Conservation (phyloP, 2,888 invertebrate genomes). For the Synanthedon myopaeformis region DNA sequence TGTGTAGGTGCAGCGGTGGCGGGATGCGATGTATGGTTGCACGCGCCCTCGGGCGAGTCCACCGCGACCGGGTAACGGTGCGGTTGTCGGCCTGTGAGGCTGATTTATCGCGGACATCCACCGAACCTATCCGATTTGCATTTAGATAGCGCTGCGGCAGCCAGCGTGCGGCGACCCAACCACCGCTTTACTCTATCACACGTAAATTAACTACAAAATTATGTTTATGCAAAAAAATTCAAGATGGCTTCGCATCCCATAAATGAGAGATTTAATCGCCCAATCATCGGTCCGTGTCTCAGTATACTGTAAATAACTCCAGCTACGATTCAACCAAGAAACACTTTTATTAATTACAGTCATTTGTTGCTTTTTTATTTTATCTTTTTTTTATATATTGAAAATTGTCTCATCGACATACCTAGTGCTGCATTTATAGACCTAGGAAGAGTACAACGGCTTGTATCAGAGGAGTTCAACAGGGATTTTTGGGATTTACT, state of each 20-base stretch:
- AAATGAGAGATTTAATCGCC: conserved; percentile 43
- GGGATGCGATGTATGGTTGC: conserved; percentile 14
- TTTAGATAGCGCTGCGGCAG: conserved; percentile 54
- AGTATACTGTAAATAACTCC: conserved; percentile 22
- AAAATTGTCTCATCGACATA: too few relatives aligned
- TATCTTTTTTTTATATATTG: too few relatives aligned
- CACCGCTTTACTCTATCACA: conserved; percentile 39
- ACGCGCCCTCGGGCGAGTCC: conserved; percentile 23
- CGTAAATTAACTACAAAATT: conserved; percentile 59
- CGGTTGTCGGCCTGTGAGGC: conserved; percentile 25
- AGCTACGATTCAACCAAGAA: conserved; percentile 6
- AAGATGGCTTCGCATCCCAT: conserved; percentile 25
- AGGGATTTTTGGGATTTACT: too few relatives aligned
- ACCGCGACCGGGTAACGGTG: conserved; percentile 40
- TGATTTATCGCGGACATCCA: conserved; percentile 66
- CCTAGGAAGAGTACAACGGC: too few relatives aligned
- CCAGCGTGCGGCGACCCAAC: conserved; percentile 20
- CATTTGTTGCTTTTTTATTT: neutral
- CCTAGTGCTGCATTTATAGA: too few relatives aligned
- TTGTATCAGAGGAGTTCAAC: too few relatives aligned
- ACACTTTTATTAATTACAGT: conserved; percentile 3
- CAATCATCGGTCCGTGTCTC: conserved; percentile 25
- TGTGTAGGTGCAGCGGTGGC: conserved; percentile 2
- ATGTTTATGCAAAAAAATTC: conserved; percentile 35
- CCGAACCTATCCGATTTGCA: conserved; percentile 68